A percentile compares a stretch with the other conserved stretches of the same genome.
phyloP scores from a whole-genome alignment of 2,888 invertebrate genomes.

The Netelia inedita region DNA sequence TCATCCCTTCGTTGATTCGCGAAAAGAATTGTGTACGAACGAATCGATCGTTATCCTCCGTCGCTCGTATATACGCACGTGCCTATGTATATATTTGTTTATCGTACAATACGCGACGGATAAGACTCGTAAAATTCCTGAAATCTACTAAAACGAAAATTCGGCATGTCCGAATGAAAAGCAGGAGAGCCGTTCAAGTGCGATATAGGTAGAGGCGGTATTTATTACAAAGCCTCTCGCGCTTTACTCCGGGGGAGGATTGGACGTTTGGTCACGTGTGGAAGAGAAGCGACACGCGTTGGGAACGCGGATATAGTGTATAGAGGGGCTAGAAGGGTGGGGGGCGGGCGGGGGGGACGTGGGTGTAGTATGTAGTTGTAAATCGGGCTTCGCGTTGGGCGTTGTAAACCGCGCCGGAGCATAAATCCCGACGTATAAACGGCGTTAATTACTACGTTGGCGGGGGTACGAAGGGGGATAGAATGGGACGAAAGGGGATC shows the following conservation, averaged over 20 bases:
- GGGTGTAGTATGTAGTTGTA: slow-evolving; percentile 71
- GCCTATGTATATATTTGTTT: neutral
- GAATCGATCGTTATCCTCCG: no score
- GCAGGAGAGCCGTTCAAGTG: neutral
- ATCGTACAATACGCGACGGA: neutral
- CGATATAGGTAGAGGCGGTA: slow-evolving; percentile 20
- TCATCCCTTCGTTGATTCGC: neutral
- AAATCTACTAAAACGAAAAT: slow-evolving; percentile 44
- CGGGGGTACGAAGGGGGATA: slow-evolving; percentile 61
- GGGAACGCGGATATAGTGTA: neutral
- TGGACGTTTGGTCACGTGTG: slow-evolving; percentile 45
- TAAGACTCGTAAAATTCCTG: slow-evolving; percentile 20
- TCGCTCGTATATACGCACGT: no score
- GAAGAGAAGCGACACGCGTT: slow-evolving; percentile 2
- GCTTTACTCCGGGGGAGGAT: neutral
- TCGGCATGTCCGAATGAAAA: slow-evolving; percentile 40
- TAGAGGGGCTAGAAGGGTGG: neutral
- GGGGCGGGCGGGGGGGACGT: no score
- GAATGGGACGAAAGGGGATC: slow-evolving; percentile 42
- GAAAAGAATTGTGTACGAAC: no score
- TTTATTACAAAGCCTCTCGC: slow-evolving; percentile 48
- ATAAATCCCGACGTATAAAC: slow-evolving; percentile 77
- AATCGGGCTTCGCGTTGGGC: slow-evolving; percentile 72
- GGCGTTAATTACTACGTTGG: slow-evolving; percentile 77
- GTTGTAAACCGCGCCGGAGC: slow-evolving; percentile 75